Percentiles rank a stretch among this genome's conserved stretches.
Evolutionary conservation across 2,797 vertebrate genomes (phyloP).

Genomic region (Galagoides demidoff): DNA sequence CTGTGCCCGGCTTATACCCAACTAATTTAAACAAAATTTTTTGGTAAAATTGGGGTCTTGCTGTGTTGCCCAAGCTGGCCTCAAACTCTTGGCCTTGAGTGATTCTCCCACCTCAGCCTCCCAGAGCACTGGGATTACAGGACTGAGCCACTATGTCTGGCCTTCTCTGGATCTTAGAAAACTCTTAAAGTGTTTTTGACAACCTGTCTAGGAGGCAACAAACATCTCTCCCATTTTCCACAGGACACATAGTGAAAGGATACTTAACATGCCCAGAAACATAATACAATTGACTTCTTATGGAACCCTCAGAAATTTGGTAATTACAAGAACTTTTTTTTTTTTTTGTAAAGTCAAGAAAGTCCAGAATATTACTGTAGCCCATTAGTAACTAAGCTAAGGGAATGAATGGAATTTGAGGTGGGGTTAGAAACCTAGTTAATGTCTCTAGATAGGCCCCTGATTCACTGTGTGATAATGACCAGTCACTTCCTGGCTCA

Average conservation of each 20-base stretch:
- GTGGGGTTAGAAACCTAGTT: constrained; percentile 62
- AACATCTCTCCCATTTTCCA: constrained; percentile 9
- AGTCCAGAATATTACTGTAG: neutral
- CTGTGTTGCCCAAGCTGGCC: neutral
- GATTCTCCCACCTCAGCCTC: neutral
- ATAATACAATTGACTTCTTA: neutral
- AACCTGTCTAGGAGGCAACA: neutral
- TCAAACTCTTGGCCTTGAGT: neutral
- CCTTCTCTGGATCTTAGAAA: neutral
- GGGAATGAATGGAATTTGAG: constrained; percentile 66
- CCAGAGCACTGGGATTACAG: neutral
- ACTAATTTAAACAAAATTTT: neutral
- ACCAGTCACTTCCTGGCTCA: constrained; percentile 60
- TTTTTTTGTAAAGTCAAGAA: neutral
- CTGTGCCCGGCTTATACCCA: neutral
- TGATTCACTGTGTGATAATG: constrained; percentile 71
- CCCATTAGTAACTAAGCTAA: neutral
- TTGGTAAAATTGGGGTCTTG: neutral
- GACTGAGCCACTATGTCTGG: neutral
- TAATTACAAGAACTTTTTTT: neutral
- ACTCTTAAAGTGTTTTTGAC: constrained; percentile 19
- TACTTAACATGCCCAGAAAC: neutral
- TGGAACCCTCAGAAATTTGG: constrained; percentile 25
- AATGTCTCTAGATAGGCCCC: constrained; percentile 12
- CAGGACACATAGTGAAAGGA: constrained; percentile 4